phyloP scores from a whole-genome alignment of 2,888 invertebrate genomes.

The Sylvicola fuscatus region DNA sequence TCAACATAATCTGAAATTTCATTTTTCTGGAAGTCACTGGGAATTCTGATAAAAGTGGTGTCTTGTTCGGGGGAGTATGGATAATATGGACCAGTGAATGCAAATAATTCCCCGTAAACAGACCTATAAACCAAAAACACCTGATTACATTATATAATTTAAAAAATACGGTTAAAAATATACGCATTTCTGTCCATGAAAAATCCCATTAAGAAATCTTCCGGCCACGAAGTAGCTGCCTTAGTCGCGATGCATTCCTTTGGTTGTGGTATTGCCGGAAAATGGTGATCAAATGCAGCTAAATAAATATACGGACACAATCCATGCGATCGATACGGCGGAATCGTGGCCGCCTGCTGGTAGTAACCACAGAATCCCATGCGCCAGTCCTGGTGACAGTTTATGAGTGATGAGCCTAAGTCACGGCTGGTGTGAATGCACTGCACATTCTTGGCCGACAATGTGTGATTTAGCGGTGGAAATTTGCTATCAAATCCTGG shows the following conservation, averaged over 20 bases:
- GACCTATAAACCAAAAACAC: too few species aligned
- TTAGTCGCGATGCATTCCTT: constrained; percentile 12
- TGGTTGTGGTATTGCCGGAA: constrained; percentile 16
- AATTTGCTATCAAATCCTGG: constrained; percentile 9
- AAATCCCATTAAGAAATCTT: constrained; percentile 19
- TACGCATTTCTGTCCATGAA: constrained; percentile 15
- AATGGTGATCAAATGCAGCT: constrained; percentile 20
- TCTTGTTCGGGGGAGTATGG: too few species aligned
- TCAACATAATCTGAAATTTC: too few species aligned
- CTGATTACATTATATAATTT: too few species aligned
- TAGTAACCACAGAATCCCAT: constrained; percentile 19
- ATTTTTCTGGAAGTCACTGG: too few species aligned
- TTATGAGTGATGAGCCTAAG: constrained; percentile 18
- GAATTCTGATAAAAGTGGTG: too few species aligned
- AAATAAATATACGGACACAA: constrained; percentile 21
- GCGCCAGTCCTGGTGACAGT: constrained; percentile 21
- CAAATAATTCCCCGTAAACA: too few species aligned
- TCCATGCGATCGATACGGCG: constrained; percentile 17
- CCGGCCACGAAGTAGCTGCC: constrained; percentile 13
- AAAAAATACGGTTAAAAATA: constrained; percentile 1
- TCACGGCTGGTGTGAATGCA: constrained; percentile 14
- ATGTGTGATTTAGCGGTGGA: constrained; percentile 12
- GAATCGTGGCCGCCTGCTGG: constrained; percentile 16
- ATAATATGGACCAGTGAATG: too few species aligned
- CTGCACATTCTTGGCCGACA: constrained; percentile 18